Conservation (phyloP, 2,113 vertebrate species). For the Terrapene triunguis region DNA sequence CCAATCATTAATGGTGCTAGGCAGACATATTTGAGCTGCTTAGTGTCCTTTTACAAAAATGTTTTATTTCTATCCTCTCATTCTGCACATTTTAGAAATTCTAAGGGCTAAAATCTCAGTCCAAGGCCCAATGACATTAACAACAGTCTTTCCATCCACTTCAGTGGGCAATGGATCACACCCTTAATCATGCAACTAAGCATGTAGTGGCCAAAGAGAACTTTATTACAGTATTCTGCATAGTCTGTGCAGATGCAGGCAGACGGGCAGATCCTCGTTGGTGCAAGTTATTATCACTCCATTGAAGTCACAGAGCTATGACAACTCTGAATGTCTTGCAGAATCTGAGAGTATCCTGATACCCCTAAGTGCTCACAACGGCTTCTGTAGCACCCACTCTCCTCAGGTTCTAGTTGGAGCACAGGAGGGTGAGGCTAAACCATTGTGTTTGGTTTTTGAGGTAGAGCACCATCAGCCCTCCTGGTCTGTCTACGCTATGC, state of each 20-base stretch:
- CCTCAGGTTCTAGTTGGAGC: neutral
- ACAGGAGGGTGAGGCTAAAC: neutral
- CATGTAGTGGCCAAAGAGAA: neutral
- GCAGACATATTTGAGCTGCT: neutral
- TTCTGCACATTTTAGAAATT: neutral
- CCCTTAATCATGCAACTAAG: slow-evolving; percentile 3
- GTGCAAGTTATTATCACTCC: neutral
- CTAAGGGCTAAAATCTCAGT: neutral
- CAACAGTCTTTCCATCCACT: neutral
- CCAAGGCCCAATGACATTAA: neutral
- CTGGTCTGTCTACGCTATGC: no score
- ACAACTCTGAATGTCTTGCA: neutral
- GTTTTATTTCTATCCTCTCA: slow-evolving; percentile 5
- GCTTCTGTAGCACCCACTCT: neutral
- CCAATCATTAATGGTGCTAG: neutral
- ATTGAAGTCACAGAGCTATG: neutral
- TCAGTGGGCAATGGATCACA: neutral
- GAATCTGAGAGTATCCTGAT: neutral
- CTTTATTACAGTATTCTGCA: neutral
- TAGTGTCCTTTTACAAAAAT: neutral
- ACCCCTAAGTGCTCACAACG: neutral
- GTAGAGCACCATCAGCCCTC: neutral
- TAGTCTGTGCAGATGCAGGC: neutral
- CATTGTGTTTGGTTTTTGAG: neutral
- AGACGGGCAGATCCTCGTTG: neutral